A percentile compares a stretch with the other conserved stretches of the same genome.
Conservation (phyloP, 2,888 invertebrate species). For the Drosophila lacicola region DNA sequence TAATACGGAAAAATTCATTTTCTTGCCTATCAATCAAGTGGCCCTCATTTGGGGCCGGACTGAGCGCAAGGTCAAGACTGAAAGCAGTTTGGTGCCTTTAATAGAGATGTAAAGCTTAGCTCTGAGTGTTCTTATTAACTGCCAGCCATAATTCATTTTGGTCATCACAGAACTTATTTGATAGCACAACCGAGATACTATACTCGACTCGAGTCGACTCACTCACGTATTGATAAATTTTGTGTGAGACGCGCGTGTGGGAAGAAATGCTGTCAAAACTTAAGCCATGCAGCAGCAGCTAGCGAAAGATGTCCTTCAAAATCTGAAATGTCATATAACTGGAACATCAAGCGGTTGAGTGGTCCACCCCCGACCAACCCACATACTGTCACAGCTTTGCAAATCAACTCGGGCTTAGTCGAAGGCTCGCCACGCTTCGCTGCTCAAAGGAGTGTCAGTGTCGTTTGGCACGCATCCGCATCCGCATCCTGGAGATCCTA, state of each 20-base stretch:
- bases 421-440: conserved; percentile 53
- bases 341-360: conserved; percentile 53
- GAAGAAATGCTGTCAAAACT: conserved; percentile 49
- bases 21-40: conserved; percentile 67
- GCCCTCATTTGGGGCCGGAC: conserved; percentile 2
- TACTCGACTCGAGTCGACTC: not conserved
- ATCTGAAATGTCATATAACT: conserved; percentile 69
- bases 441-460: conserved; percentile 72
- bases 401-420: conserved; percentile 73
- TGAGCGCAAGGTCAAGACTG: conserved; percentile 19
- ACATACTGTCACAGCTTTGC: conserved; percentile 55
- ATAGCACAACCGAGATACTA: conserved; percentile 14
- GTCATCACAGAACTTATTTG: conserved; percentile 39
- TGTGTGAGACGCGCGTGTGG: conserved; percentile 49
- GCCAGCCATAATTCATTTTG: conserved; percentile 66
- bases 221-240: conserved; percentile 65
- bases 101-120: conserved; percentile 54
- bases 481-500: conserved; percentile 26
- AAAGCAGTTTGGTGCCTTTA: conserved; percentile 40
- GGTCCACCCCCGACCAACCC: conserved; percentile 2
- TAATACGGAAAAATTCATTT: conserved; percentile 73
- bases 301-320: conserved; percentile 63
- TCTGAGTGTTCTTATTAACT: conserved; percentile 68
- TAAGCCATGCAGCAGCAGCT: conserved; percentile 40
- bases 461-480: conserved; percentile 62